Base-by-base conservation (phyloP, 2,797 vertebrate species). In the Sebastes melanostomus region DNA sequence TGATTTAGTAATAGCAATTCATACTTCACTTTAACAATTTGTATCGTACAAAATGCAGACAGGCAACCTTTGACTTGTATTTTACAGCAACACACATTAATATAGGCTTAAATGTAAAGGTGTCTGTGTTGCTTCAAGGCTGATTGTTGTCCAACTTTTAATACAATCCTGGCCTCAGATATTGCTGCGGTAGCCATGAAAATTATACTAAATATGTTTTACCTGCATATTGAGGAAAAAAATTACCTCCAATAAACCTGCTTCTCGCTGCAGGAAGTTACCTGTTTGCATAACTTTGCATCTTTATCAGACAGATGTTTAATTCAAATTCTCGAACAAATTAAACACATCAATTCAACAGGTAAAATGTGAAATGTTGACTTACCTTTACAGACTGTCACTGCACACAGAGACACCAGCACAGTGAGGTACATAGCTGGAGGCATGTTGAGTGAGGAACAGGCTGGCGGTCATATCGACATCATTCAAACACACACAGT, bases 361-460 rank as follows among this genome's bases (percentile, higher is more conserved):
- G 9, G 18, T 52, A 32, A 72, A 60, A 63, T 32, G 34, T 42
- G 6, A 81, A 75, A 78, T 29, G 14, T 36, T 27, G 46, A 88
- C 93, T 91, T 81, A 94, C 94, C 73, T 2, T 0, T 0, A 38
- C 29, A 82, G 68, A 78, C 3, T 13, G 67, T 25, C 24, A 75
- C 66, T 20, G 71, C 32, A 65, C 83, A 73, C 75, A 94, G 77
- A 55, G 11, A 82, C 66, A 89, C 11, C 42, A 93, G 66, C 4
- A 89, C 12, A 22, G 54, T 66, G 74, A 92, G 82, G 24, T 72
- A 66, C 88, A 87, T 91, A 2, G 56, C 78, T 81, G 81, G 83
- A 66, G 87, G 56, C 90, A 93, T 93, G 89, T 83, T 91, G 85
- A 80, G 75, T 75, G 63, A 83, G 77, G 69, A 85, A 86, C 60